phyloP scores from a whole-genome alignment of 2,797 vertebrate species.

The Pempheris klunzingeri region DNA sequence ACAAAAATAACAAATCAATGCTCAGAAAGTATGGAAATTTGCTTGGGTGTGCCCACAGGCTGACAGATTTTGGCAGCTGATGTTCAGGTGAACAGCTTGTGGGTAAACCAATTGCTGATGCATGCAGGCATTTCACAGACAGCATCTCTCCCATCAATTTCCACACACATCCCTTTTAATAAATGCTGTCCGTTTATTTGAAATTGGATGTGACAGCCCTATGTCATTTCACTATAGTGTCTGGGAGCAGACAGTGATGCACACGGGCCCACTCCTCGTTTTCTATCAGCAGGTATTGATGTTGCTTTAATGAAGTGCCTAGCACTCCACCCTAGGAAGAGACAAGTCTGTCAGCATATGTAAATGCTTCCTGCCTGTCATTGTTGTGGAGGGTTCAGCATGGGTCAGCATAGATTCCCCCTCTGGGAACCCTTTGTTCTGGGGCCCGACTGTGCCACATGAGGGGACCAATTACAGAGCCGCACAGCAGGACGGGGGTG shows the following conservation, averaged over 20 bases:
- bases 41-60: conserved; percentile 46
- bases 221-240: conserved; percentile 75
- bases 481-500: conserved; percentile 83
- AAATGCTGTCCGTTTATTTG: conserved; percentile 79
- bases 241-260: conserved; percentile 78
- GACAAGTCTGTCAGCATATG: conserved; percentile 86
- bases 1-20: conserved; percentile 40
- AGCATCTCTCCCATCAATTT: conserved; percentile 74
- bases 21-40: conserved; percentile 45
- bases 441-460: conserved; percentile 85
- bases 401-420: conserved; percentile 84
- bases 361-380: conserved; percentile 87
- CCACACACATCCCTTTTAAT: conserved; percentile 77
- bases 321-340: conserved; percentile 80
- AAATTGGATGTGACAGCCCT: conserved; percentile 81
- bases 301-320: conserved; percentile 87
- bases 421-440: conserved; percentile 87
- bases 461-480: conserved; percentile 87
- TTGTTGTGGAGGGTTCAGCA: conserved; percentile 84
- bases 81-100: conserved; percentile 83
- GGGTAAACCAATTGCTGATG: conserved; percentile 81
- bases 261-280: conserved; percentile 74
- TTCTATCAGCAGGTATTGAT: conserved; percentile 86
- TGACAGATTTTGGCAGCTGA: conserved; percentile 77
- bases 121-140: conserved; percentile 76